Evolutionary conservation across 2,797 vertebrate species (phyloP).

Genomic region (Melopsittacus undulatus): DNA sequence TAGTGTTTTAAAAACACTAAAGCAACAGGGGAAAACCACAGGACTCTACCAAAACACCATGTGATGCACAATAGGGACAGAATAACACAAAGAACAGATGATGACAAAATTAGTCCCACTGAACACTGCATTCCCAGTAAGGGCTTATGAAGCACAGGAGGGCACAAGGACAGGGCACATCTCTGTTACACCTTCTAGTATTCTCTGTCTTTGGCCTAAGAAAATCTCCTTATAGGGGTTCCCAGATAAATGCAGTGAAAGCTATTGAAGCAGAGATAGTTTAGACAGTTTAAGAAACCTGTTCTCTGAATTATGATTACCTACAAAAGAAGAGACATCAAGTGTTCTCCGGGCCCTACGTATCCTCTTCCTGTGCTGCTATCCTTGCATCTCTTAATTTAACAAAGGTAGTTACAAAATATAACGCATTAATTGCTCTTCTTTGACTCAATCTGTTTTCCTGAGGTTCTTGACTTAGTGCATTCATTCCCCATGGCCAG

Average conservation of each 20-base stretch:
- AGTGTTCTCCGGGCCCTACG: not conserved
- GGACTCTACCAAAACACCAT: not conserved
- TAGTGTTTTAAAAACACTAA: rapidly evolving
- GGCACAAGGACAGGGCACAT: not conserved
- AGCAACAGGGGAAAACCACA: not conserved
- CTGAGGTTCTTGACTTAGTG: not conserved
- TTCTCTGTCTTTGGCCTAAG: not conserved
- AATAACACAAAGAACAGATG: not conserved
- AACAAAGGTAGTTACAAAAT: not conserved
- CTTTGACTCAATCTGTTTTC: not conserved
- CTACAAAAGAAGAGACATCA: not conserved
- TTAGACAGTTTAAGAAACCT: not conserved
- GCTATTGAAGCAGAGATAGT: not conserved
- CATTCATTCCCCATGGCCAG: not conserved
- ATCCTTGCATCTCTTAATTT: not conserved
- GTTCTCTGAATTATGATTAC: not conserved
- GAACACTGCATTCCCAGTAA: rapidly evolving
- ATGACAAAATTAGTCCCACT: not conserved
- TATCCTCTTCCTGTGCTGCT: not conserved
- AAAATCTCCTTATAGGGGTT: not conserved
- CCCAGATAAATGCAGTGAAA: not conserved
- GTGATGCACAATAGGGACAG: not conserved
- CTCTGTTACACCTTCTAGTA: not conserved
- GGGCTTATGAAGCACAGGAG: not conserved
- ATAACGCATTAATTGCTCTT: not conserved